These are phyloP conservation scores for Cuniculus paca DNA, from an alignment of 2,797 vertebrate genomes.

Conservation along the genomic window DNA sequence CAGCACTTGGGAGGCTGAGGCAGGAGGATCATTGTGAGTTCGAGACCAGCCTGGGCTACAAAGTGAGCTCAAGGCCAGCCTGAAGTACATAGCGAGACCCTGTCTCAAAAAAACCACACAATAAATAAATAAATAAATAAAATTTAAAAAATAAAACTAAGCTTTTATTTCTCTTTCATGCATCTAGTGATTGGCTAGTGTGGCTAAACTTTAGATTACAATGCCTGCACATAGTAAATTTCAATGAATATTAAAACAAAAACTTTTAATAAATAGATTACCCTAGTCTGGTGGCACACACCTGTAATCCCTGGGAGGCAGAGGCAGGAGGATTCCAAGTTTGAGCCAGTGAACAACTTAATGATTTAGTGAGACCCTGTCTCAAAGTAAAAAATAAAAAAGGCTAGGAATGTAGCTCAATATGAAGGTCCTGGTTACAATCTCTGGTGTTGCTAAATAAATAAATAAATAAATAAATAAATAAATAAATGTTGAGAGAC, in stretches of 20 bases:
- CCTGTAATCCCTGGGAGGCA: background rate
- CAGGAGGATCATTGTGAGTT: too few relatives aligned
- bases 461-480: too few relatives aligned
- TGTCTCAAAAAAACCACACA: too few relatives aligned
- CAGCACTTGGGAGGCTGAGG: too few relatives aligned
- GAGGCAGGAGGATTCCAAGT: background rate
- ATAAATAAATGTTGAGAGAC: background rate
- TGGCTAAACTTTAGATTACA: background rate
- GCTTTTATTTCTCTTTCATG: background rate
- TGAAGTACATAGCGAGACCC: too few relatives aligned
- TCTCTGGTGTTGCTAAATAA: background rate
- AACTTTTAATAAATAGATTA: background rate
- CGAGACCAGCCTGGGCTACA: too few relatives aligned
- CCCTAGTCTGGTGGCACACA: background rate
- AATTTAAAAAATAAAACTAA: slow-evolving; percentile 49
- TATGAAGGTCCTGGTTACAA: background rate
- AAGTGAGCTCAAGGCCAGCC: too few relatives aligned
- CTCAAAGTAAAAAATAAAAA: background rate
- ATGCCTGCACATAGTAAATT: background rate
- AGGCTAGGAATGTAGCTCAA: background rate
- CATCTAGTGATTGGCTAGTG: background rate
- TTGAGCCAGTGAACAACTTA: background rate
- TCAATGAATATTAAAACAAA: background rate
- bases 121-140: too few relatives aligned
- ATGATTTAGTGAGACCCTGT: background rate